Evolutionary conservation across 2,797 vertebrate genomes (phyloP).

Genomic region (Catamblyrhynchus diadema): DNA sequence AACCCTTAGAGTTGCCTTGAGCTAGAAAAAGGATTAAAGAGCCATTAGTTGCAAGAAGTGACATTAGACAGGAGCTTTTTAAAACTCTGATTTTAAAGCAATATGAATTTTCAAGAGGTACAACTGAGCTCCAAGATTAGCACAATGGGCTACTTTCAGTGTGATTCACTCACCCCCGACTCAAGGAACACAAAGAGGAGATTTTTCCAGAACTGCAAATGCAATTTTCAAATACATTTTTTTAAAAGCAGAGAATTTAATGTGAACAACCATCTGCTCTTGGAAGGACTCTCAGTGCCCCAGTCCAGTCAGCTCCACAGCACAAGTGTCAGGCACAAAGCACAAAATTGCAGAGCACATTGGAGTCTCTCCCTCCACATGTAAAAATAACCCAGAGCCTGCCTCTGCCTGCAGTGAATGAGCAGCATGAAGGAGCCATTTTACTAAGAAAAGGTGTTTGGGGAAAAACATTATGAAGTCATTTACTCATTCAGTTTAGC

Average conservation of each 20-base stretch:
- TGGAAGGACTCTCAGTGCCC: not conserved
- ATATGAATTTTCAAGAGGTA: not conserved
- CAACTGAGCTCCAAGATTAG: not conserved
- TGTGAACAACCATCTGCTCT: slow-evolving; percentile 51
- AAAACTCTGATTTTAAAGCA: not conserved
- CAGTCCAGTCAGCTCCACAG: not conserved
- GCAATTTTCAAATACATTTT: not conserved
- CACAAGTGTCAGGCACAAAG: slow-evolving; percentile 8
- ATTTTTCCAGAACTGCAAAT: not conserved
- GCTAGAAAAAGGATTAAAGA: not conserved
- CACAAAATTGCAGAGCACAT: not conserved
- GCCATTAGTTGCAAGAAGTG: not conserved
- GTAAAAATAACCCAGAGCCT: not conserved
- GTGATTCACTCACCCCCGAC: not conserved
- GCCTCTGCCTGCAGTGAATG: not conserved
- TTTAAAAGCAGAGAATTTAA: slow-evolving; percentile 16
- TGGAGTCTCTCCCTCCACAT: not conserved
- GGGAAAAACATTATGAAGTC: slow-evolving; percentile 32
- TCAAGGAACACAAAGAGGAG: not conserved
- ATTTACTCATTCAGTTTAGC: slow-evolving; percentile 47
- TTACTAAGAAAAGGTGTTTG: slow-evolving; percentile 24
- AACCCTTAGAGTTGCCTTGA: not conserved
- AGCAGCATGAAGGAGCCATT: not conserved
- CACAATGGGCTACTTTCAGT: not conserved
- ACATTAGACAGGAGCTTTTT: not conserved